Evolutionary conservation across 2,888 invertebrate genomes (phyloP).

Genomic region (Morpho deidamia): DNA sequence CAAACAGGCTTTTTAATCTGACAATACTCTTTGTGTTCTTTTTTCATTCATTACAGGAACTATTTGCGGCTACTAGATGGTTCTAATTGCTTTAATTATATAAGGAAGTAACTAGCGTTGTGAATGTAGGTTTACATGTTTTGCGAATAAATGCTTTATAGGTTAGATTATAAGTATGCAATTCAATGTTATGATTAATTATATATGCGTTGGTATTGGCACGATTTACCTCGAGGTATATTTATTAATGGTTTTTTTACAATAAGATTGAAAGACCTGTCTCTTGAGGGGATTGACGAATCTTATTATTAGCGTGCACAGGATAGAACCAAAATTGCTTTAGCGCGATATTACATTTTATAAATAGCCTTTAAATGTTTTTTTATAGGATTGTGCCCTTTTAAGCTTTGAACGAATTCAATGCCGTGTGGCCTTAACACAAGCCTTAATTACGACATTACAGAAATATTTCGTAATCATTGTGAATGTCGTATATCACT

Average conservation of each 20-base stretch:
- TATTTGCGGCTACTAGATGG: constrained; percentile 29
- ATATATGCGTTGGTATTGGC: constrained; percentile 20
- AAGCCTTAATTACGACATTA: background rate
- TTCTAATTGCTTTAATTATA: constrained; percentile 35
- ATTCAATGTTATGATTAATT: constrained; percentile 26
- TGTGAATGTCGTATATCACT: constrained; percentile 5
- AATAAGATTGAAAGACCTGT: constrained; percentile 14
- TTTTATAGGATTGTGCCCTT: background rate
- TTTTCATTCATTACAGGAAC: constrained; percentile 26
- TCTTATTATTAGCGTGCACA: constrained; percentile 26
- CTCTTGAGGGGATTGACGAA: constrained; percentile 19
- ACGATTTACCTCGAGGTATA: constrained; percentile 11
- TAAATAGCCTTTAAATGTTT: constrained; percentile 17
- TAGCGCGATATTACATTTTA: constrained; percentile 12
- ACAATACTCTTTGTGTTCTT: constrained; percentile 26
- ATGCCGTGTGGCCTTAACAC: constrained; percentile 3
- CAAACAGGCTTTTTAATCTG: constrained; percentile 22
- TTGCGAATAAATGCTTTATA: constrained; percentile 24
- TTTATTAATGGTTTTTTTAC: constrained; percentile 11
- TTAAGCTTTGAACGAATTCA: background rate
- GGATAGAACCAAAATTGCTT: constrained; percentile 17
- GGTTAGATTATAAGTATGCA: constrained; percentile 18
- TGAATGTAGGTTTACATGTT: constrained; percentile 26
- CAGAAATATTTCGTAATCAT: constrained; percentile 6
- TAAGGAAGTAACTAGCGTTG: constrained; percentile 35